These are phyloP conservation scores for Collichthys lucidus DNA, from an alignment of 2,113 vertebrate genomes.

Conservation along the genomic window DNA sequence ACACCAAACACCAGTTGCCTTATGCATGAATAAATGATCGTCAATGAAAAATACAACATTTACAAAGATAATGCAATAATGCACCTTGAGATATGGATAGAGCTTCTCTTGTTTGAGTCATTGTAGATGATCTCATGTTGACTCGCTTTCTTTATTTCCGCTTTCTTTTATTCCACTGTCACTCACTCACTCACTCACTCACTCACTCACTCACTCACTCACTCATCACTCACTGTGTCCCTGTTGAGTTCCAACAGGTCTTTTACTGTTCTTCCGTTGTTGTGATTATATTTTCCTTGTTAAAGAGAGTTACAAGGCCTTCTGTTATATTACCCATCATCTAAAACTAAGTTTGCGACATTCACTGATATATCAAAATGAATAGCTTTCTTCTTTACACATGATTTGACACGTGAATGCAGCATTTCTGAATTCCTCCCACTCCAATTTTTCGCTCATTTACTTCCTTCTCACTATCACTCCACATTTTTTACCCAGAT, in stretches of 20 bases:
- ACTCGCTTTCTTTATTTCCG: neutral
- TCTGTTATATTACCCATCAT: neutral
- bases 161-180: neutral
- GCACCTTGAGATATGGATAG: constrained; percentile 37
- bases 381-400: neutral
- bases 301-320: neutral
- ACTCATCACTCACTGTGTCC: no score
- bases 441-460: neutral
- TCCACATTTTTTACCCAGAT: constrained; percentile 4
- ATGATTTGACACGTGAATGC: constrained; percentile 16
- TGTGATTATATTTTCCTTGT: constrained; percentile 9
- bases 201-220: neutral
- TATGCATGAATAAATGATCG: constrained; percentile 67
- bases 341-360: neutral
- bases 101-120: constrained; percentile 37
- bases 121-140: constrained; percentile 11
- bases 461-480: neutral
- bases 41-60: constrained; percentile 63
- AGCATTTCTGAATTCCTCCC: neutral
- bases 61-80: constrained; percentile 68
- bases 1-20: constrained; percentile 32
- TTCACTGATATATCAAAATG: neutral
- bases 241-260: neutral
- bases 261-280: neutral
- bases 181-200: neutral